phyloP scores from a whole-genome alignment of 2,888 invertebrate species.

The Chrysolina haemoptera region DNA sequence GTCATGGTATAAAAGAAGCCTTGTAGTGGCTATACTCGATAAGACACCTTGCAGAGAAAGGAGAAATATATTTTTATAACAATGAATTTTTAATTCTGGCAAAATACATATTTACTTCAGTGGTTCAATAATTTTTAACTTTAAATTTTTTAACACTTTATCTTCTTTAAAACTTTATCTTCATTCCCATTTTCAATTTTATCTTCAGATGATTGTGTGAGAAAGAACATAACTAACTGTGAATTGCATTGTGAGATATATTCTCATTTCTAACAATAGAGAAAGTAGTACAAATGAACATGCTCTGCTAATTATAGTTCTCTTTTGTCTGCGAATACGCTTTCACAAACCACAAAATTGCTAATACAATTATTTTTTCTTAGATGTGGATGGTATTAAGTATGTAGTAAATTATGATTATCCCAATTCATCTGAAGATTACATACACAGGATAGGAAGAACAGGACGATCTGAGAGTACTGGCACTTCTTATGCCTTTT shows the following conservation, averaged over 20 bases:
- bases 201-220: not conserved
- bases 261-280: not conserved
- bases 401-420: conserved; percentile 97
- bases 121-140: too few relatives aligned
- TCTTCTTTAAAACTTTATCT: too few relatives aligned
- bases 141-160: too few relatives aligned
- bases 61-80: not conserved
- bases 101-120: too few relatives aligned
- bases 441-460: conserved; percentile 95
- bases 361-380: conserved; percentile 32
- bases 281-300: not conserved
- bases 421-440: conserved; percentile 95
- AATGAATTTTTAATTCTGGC: not conserved
- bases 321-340: not conserved
- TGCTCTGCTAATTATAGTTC: not conserved
- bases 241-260: not conserved
- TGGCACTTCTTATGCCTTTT: conserved; percentile 96
- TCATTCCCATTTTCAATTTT: too few relatives aligned
- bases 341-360: conserved; percentile 5
- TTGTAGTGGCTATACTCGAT: not conserved
- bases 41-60: not conserved
- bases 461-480: conserved; percentile 90
- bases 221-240: not conserved
- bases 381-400: conserved; percentile 97
- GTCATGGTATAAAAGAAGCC: not conserved